Evolutionary conservation across 2,888 invertebrate genomes (phyloP), one percentile per base, ranked within the genome.

Genomic region (Drosophila seclusa): DNA sequence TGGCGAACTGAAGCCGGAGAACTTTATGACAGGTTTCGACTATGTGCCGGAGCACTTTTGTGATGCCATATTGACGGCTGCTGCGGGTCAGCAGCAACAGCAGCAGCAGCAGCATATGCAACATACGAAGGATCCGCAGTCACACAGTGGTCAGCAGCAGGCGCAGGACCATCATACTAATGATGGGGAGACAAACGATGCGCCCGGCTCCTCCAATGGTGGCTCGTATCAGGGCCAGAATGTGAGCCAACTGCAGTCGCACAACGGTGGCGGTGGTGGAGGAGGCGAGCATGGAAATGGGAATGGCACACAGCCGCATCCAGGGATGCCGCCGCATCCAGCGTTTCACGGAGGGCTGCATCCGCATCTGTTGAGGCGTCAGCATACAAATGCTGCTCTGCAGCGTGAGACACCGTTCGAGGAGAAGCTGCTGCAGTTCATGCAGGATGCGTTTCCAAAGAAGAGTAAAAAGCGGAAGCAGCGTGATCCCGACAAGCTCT

Each of bases 21-120:
- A 90, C 61, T 92, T 92, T 54, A 91, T 92, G 91, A 91, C 92
- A 1, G 90, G 92, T 38, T 92, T 92, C 31, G 92, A 92, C 63
- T 92, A 92, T 71, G 92, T 92, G 31, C 92, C 92, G 49, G 92
- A 92, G 76, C 92, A 92, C 64, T 91, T 92, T 70, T 92, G 92
- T 72, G 92, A 92, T 91, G 92, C 92, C 55, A 92, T 92, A 63
- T 75, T 92, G 42, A 92, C 92, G 24, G 92, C 92, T 55, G 92
- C 92, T 55, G 92, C 92, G 4, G 92, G 92, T 2, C 92, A 92
- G 74, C 92, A 92, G 65, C 92, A 55, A 38, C 55, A 91, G 59
- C 92, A 92, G 62, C 92, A 45, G 45, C 45, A 91, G 59, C 91
- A 91, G 55, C 90, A 90, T 59, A 83, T 90, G 78, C 91, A 91